Conservation (phyloP, 2,888 invertebrate genomes). For the Phymatocera aterrima region DNA sequence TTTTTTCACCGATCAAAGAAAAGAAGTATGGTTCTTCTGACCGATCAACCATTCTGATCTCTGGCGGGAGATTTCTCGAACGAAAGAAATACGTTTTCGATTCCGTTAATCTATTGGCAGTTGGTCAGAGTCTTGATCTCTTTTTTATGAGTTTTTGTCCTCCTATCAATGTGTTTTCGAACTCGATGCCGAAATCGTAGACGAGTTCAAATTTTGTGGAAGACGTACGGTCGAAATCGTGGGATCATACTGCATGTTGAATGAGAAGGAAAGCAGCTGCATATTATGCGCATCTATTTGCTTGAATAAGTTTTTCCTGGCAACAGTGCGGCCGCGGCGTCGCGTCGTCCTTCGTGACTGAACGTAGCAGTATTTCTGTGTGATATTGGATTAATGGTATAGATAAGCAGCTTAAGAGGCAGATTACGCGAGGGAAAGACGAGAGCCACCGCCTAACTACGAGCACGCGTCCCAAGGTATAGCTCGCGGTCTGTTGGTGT, state of each 20-base stretch:
- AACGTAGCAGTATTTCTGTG: conserved; percentile 32
- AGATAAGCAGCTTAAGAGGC: conserved; percentile 36
- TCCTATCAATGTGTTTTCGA: no score
- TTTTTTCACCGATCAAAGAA: no score
- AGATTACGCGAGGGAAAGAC: conserved; percentile 41
- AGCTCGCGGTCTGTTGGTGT: conserved; percentile 9
- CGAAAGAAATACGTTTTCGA: no score
- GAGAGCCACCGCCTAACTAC: conserved; percentile 14
- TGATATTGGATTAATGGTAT: conserved; percentile 34
- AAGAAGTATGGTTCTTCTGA: no score
- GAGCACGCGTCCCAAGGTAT: background rate
- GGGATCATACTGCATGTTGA: background rate
- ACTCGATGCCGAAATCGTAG: no score
- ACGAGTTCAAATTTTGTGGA: background rate
- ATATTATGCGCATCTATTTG: background rate
- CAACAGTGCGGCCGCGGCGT: conserved; percentile 24
- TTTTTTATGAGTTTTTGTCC: no score
- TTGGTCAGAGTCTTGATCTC: no score
- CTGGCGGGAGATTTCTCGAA: no score
- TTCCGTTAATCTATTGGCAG: no score
- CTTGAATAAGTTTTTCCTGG: background rate
- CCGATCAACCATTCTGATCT: no score
- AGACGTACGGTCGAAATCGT: background rate
- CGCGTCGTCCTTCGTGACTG: conserved; percentile 27
- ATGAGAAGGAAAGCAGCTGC: background rate